Evolutionary conservation across 2,113 vertebrate genomes (phyloP).

Genomic region (Saguinus imperator): DNA sequence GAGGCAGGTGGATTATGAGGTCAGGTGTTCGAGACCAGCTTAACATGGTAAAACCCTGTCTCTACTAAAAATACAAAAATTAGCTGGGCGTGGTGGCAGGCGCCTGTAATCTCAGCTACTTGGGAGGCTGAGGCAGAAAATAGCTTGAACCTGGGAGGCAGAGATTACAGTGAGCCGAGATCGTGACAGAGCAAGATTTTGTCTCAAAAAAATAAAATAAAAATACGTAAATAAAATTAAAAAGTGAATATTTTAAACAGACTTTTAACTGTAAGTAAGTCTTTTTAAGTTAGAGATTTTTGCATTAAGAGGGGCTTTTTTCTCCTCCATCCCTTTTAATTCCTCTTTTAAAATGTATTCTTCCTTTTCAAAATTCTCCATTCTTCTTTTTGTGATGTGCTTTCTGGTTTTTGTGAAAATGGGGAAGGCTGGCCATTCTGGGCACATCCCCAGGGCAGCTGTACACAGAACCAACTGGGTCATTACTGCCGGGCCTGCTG

Average conservation of each 20-base stretch:
- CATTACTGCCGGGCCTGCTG: neutral
- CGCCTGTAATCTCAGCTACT: too few species aligned
- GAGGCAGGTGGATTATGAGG: too few species aligned
- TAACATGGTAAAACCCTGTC: too few species aligned
- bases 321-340: neutral
- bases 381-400: neutral
- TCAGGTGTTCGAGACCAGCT: too few species aligned
- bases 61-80: too few species aligned
- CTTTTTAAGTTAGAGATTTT: neutral
- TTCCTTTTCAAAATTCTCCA: neutral
- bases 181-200: too few species aligned
- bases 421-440: neutral
- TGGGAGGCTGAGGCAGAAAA: too few species aligned
- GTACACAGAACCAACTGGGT: fast-evolving
- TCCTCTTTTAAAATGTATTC: neutral
- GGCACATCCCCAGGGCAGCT: neutral
- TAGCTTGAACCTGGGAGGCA: too few species aligned
- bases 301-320: neutral
- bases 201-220: too few species aligned
- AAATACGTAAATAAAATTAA: too few species aligned
- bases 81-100: too few species aligned
- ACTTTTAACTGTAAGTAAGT: neutral
- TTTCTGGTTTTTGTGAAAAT: neutral
- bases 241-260: neutral
- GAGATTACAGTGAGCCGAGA: too few species aligned